Evolutionary conservation across 2,797 vertebrate genomes (phyloP), one percentile per base, ranked within the genome.

Genomic region (Labeo calbasu): DNA sequence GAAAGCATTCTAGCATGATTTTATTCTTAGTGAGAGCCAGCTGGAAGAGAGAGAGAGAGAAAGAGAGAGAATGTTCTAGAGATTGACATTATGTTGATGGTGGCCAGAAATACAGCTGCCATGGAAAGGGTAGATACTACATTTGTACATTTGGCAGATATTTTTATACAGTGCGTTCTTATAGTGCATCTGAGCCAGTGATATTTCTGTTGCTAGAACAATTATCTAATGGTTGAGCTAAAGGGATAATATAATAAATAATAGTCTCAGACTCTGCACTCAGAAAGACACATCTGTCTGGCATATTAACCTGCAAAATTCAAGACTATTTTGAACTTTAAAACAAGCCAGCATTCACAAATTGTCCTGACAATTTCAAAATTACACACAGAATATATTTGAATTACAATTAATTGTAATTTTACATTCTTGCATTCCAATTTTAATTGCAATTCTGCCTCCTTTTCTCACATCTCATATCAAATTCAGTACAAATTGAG

Each of bases 1-100:
- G 19, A 77, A 75, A 57, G 13, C 71, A 55, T 82, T 65, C 28
- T 77, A 59, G 43, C 21, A 55, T 61, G 46, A 55, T 77, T 19
- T 57, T 19, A 46, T 81, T 57, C 25, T 53, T 63, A 36, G 13
- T 63, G 46, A 82, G 23, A 84, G 72, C 70, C 7, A 14, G 15
- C 69, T 43, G 77, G 66, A 66, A 80, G 4, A 51, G 7, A 59
- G 2, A n/a, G 15, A 36, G 14, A 65, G 25, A 53, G 36, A 17
- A 5, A 11, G 36, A 32, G 25, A 46, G 17, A 59, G n/a, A 81
- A 28, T 46, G 40, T 71, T 59, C 79, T 57, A 81, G 36, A 48
- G 53, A 71, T 32, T 81, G 68, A 8, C 25, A 61, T 81, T 73
- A 21, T 40, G 28, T 32, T 2, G 14, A 50, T 25, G 59, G 63